Conservation (phyloP, 23 tunicate genomes). For the Phallusia fumigata region DNA sequence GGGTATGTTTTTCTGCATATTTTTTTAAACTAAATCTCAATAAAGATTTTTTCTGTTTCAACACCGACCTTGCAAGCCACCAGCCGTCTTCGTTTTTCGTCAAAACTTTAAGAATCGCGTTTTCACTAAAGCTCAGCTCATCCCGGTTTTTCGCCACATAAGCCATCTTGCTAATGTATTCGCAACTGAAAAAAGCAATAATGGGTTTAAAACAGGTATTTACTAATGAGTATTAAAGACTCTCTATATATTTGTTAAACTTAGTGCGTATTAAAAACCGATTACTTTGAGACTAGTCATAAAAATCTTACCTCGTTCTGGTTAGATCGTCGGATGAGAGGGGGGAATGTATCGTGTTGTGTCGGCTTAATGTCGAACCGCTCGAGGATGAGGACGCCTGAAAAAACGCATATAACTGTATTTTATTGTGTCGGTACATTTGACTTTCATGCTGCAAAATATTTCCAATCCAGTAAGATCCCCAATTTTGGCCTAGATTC, state of each 20-base stretch:
- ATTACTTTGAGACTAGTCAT: background rate
- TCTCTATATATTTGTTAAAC: no score
- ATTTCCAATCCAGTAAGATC: no score
- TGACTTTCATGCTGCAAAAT: no score
- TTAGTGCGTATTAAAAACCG: no score
- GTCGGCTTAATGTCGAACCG: background rate
- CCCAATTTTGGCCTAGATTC: no score
- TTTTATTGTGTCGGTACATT: no score
- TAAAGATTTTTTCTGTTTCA: no score
- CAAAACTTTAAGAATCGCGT: slow-evolving; percentile 38
- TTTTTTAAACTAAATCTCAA: no score
- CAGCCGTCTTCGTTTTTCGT: slow-evolving; percentile 50
- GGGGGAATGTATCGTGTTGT: background rate
- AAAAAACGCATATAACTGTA: background rate
- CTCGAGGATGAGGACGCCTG: background rate
- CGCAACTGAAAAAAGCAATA: slow-evolving; percentile 3
- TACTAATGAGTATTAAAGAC: no score
- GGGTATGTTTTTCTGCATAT: no score
- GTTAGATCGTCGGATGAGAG: background rate
- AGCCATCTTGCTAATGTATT: slow-evolving; percentile 30
- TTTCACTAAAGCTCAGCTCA: slow-evolving; percentile 63
- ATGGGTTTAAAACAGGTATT: background rate
- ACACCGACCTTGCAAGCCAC: slow-evolving; percentile 69
- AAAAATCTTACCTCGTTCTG: background rate
- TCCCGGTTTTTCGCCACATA: slow-evolving; percentile 50